phyloP scores from a whole-genome alignment of 2,888 invertebrate genomes.

The Drosophila leonis region DNA sequence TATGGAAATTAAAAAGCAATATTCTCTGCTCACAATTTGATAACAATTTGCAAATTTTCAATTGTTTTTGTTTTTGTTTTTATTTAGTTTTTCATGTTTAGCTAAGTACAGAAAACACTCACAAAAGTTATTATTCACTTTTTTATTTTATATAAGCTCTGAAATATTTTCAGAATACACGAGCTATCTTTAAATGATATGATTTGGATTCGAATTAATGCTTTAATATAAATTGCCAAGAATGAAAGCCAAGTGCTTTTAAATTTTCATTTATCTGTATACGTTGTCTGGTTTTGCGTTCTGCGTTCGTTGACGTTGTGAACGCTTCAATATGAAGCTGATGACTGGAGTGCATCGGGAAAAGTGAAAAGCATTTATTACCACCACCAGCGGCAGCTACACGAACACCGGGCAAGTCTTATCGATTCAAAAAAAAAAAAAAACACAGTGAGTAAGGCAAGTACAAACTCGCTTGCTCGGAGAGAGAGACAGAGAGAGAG shows the following conservation, averaged over 20 bases:
- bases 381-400: conserved; percentile 49
- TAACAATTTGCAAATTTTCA: conserved; percentile 42
- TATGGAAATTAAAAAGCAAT: conserved; percentile 8
- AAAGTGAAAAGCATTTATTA: conserved; percentile 85
- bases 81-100: neutral
- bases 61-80: neutral
- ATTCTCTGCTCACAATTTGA: conserved; percentile 23
- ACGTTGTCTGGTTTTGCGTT: conserved; percentile 37
- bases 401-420: conserved; percentile 59
- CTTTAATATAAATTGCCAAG: conserved; percentile 40
- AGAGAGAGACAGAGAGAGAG: conserved; percentile 26
- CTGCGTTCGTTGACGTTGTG: conserved; percentile 68
- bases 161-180: conserved; percentile 12
- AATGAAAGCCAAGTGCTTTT: conserved; percentile 52
- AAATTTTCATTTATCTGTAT: conserved; percentile 36
- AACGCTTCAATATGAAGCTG: conserved; percentile 83
- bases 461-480: conserved; percentile 53
- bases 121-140: conserved; percentile 44
- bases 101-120: conserved; percentile 28
- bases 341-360: conserved; percentile 84
- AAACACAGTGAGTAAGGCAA: conserved; percentile 40
- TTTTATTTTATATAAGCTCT: neutral
- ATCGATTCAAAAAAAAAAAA: conserved; percentile 80
- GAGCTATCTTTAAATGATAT: conserved; percentile 26
- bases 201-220: conserved; percentile 22